Percentiles rank a stretch among this genome's conserved stretches.
Evolutionary conservation across 2,113 vertebrate genomes (phyloP).

Genomic region (Pungitius pungitius): DNA sequence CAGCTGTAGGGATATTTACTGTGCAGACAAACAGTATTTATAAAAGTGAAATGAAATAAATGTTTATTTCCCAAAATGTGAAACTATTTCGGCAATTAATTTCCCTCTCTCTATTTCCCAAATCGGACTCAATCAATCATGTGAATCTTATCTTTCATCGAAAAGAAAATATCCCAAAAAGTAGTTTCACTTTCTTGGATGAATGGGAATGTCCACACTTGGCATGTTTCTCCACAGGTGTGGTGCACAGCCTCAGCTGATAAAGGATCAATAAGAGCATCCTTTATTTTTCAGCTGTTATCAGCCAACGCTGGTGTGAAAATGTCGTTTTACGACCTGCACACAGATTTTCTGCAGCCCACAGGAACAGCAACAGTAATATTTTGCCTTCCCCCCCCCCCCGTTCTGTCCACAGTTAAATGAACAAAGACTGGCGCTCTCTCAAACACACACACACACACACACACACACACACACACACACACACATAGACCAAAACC

Average conservation of each 20-base stretch:
- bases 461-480: conserved; percentile 18
- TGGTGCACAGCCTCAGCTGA: conserved; percentile 46
- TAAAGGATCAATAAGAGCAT: conserved; percentile 68
- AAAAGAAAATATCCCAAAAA: conserved; percentile 53
- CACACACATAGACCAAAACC: conserved; percentile 33
- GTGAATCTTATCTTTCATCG: conserved; percentile 46
- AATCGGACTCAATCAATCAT: neutral
- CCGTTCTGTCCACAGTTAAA: conserved; percentile 24
- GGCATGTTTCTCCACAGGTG: conserved; percentile 28
- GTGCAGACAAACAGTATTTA: neutral
- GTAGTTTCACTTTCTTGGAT: conserved; percentile 45
- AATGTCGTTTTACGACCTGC: conserved; percentile 61
- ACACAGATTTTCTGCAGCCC: conserved; percentile 45
- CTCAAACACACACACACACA: conserved; percentile 21
- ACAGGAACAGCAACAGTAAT: conserved; percentile 9
- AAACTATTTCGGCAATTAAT: neutral
- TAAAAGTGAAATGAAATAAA: neutral
- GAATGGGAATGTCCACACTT: conserved; percentile 23
- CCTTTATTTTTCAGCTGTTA: conserved; percentile 45
- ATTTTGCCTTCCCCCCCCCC: neutral
- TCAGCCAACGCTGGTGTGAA: conserved; percentile 56
- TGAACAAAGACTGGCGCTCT: conserved; percentile 17
- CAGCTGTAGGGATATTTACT: neutral
- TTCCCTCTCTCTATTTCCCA: neutral
- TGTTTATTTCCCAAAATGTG: neutral